Evolutionary conservation across 2,888 invertebrate genomes (phyloP).

Genomic region (Eupithecia tripunctaria): DNA sequence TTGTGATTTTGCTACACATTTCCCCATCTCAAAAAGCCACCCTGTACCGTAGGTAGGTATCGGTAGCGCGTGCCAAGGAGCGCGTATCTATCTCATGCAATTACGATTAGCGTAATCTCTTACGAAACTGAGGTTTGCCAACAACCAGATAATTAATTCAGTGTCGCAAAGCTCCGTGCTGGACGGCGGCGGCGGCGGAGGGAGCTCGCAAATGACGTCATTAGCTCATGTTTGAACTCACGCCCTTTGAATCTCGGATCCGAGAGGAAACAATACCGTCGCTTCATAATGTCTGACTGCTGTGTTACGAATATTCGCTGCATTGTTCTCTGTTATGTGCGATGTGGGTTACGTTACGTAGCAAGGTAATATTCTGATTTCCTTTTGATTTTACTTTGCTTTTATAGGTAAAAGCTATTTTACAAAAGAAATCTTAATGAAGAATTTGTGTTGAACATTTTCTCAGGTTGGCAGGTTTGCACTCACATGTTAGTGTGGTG

Average conservation of each 20-base stretch:
- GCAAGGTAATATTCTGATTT: neutral
- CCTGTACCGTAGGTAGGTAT: neutral
- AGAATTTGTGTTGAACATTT: neutral
- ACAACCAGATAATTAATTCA: slow-evolving; percentile 8
- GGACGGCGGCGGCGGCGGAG: neutral
- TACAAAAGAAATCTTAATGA: neutral
- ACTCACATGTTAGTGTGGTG: neutral
- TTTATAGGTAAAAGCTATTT: neutral
- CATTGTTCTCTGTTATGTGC: slow-evolving; percentile 8
- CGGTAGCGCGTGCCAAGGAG: neutral
- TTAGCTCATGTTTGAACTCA: slow-evolving; percentile 16
- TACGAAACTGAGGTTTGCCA: neutral
- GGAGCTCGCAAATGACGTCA: slow-evolving; percentile 13
- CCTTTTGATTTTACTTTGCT: neutral
- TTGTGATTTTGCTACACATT: neutral
- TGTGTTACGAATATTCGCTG: neutral
- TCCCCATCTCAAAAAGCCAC: neutral
- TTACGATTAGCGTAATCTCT: slow-evolving; percentile 6
- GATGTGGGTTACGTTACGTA: neutral
- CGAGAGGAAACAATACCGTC: neutral
- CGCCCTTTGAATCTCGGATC: neutral
- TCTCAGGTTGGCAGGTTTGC: neutral
- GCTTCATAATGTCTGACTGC: slow-evolving; percentile 10
- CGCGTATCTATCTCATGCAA: neutral
- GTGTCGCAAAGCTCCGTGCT: slow-evolving; percentile 11